Percentiles rank a stretch among this genome's conserved stretches.
Evolutionary conservation across 2,888 invertebrate genomes (phyloP).

Genomic region (Nymphalis c-album): DNA sequence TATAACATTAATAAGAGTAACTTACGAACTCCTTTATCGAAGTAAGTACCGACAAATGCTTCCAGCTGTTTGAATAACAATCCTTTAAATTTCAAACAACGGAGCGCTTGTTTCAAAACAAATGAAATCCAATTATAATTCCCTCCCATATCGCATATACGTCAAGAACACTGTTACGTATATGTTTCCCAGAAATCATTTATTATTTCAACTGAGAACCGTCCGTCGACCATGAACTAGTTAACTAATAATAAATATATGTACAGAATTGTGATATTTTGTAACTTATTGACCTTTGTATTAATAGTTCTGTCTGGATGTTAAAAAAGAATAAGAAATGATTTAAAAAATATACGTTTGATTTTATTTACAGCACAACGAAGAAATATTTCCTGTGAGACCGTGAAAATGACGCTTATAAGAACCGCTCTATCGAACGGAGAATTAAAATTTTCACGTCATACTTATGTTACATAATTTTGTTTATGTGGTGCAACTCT

Average conservation of each 20-base stretch:
- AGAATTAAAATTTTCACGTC: too few species aligned
- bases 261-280: constrained; percentile 44
- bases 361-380: too few species aligned
- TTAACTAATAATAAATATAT: constrained; percentile 57
- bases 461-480: too few species aligned
- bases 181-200: constrained; percentile 52
- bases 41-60: neutral
- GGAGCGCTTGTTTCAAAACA: constrained; percentile 2
- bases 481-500: too few species aligned
- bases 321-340: neutral
- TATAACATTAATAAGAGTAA: too few species aligned
- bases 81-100: constrained; percentile 1
- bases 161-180: constrained; percentile 9
- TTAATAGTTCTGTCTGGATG: constrained; percentile 29
- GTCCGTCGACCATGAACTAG: constrained; percentile 70
- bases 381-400: too few species aligned
- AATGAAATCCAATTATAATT: neutral
- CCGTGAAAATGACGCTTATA: too few species aligned
- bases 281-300: constrained; percentile 46
- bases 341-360: too few species aligned
- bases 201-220: constrained; percentile 47
- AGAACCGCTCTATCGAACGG: too few species aligned
- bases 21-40: neutral
- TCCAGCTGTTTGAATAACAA: constrained; percentile 25
- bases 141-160: neutral